phyloP scores from a whole-genome alignment of 2,797 vertebrate species.

The Sebastes matsubarae region DNA sequence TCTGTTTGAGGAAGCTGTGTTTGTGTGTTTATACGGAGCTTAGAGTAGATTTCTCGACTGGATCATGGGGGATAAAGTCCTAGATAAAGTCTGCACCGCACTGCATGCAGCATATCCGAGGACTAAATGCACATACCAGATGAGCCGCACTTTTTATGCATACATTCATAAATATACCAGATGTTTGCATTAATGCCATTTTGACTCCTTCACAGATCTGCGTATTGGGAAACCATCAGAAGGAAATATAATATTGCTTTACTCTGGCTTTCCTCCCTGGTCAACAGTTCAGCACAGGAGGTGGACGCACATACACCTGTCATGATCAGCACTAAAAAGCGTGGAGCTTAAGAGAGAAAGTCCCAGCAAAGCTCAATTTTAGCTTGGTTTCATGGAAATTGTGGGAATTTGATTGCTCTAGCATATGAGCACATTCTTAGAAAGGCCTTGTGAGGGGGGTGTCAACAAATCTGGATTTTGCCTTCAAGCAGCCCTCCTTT shows the following conservation, averaged over 20 bases:
- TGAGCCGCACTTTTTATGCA: constrained; percentile 45
- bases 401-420: constrained; percentile 53
- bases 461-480: constrained; percentile 34
- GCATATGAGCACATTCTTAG: constrained; percentile 46
- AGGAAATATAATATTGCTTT: constrained; percentile 63
- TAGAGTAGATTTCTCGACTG: constrained; percentile 32
- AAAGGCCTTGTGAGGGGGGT: constrained; percentile 26
- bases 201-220: constrained; percentile 36
- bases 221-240: constrained; percentile 59
- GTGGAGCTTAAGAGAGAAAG: constrained; percentile 24
- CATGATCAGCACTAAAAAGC: constrained; percentile 38
- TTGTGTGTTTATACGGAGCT: constrained; percentile 45
- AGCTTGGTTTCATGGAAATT: constrained; percentile 45
- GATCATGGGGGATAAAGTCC: constrained; percentile 34
- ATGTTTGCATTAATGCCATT: constrained; percentile 60
- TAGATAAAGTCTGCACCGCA: constrained; percentile 7
- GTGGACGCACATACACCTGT: constrained; percentile 51
- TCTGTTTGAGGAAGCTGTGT: constrained; percentile 53
- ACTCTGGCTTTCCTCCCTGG: constrained; percentile 38
- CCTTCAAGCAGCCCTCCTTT: constrained; percentile 26
- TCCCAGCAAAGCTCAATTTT: constrained; percentile 33
- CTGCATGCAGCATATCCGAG: constrained; percentile 10
- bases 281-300: constrained; percentile 55
- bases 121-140: constrained; percentile 61
- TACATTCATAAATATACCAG: constrained; percentile 57